Percentiles rank a stretch among this genome's conserved stretches.
Conservation (phyloP, 1,140 invertebrate species). For the Lepidurus apus region DNA sequence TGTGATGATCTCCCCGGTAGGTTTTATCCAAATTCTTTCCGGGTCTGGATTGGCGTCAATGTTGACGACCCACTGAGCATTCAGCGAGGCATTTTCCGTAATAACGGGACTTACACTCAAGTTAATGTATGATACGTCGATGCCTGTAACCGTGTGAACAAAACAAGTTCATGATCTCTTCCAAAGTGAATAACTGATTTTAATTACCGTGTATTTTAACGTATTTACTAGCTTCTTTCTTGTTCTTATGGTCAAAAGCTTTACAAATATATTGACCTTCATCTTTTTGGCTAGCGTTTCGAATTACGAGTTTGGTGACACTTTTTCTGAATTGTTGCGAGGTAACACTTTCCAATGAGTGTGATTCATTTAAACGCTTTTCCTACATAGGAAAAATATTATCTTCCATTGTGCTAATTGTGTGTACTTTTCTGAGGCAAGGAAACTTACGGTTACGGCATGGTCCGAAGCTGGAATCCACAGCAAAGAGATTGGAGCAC, state of each 20-base stretch:
- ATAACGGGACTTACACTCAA: background rate
- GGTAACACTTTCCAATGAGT: background rate
- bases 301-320: slow-evolving; percentile 7
- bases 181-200: background rate
- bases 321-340: background rate
- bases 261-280: slow-evolving; percentile 28
- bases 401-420: background rate
- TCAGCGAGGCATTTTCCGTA: slow-evolving; percentile 22
- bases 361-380: background rate
- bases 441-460: background rate
- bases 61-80: slow-evolving; percentile 27
- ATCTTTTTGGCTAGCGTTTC: slow-evolving; percentile 28
- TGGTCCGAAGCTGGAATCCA: background rate
- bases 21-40: slow-evolving; percentile 29
- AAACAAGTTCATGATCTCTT: background rate
- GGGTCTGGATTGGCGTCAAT: slow-evolving; percentile 29
- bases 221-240: background rate
- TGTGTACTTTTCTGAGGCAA: background rate
- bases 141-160: background rate
- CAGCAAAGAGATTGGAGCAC: too few relatives aligned
- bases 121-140: slow-evolving; percentile 18
- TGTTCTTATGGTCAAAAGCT: background rate
- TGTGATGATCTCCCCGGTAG: slow-evolving; percentile 10
- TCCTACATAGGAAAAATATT: background rate
- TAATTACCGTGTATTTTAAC: slow-evolving; percentile 28